A percentile compares a stretch with the other conserved stretches of the same genome.
phyloP scores from a whole-genome alignment of 2,113 vertebrate genomes.

The Chroicocephalus ridibundus region DNA sequence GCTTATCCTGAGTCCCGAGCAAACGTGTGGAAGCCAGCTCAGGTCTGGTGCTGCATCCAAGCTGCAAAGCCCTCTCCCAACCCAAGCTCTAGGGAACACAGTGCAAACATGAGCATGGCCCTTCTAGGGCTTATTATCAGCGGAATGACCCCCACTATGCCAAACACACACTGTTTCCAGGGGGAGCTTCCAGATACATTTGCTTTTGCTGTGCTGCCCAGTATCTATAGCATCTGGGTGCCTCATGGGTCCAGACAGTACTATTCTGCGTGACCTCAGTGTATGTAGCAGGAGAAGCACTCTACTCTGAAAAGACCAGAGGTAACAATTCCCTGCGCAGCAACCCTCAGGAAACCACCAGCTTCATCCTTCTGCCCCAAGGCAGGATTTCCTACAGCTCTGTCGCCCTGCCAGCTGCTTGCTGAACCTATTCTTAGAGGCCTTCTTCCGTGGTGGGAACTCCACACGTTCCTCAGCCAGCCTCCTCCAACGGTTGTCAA shows the following conservation, averaged over 20 bases:
- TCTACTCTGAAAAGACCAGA: not conserved
- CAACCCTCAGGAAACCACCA: not conserved
- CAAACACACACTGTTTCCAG: not conserved
- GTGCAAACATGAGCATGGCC: not conserved
- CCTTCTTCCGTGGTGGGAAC: accelerated
- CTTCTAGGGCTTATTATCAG: accelerated
- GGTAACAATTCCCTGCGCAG: accelerated
- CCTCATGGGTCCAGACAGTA: not conserved
- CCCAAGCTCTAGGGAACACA: not conserved
- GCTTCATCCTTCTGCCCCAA: not conserved
- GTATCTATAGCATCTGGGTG: not conserved
- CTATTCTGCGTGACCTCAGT: not conserved
- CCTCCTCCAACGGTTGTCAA: not conserved
- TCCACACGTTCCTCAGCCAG: not conserved
- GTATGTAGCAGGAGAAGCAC: not conserved
- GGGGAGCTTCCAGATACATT: not conserved
- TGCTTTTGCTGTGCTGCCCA: not conserved
- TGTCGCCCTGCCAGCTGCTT: not conserved
- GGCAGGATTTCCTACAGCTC: not conserved
- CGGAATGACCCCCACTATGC: not conserved
- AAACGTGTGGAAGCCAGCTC: not conserved
- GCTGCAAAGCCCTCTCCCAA: not conserved
- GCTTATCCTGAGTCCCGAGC: not conserved
- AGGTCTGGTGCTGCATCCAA: not conserved
- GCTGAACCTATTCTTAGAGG: not conserved